These are phyloP conservation scores for Pachliopta kotzebuea DNA, from an alignment of 2,888 invertebrate genomes.

Conservation along the genomic window DNA sequence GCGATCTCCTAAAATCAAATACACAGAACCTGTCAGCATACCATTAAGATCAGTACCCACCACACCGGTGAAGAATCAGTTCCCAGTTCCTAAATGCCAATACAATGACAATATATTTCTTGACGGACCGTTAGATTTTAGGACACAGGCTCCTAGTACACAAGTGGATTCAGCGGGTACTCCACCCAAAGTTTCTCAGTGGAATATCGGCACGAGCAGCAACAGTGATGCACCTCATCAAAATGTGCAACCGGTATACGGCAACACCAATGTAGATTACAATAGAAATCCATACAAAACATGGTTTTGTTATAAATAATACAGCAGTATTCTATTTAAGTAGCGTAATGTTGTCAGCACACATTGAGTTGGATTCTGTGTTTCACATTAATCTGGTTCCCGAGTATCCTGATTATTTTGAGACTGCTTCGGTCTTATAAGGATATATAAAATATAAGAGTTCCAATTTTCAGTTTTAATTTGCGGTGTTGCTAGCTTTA, in stretches of 20 bases:
- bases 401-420: slow-evolving; percentile 9
- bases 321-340: slow-evolving; percentile 29
- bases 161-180: neutral
- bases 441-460: slow-evolving; percentile 4
- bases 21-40: slow-evolving; percentile 39
- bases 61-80: slow-evolving; percentile 38
- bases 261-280: slow-evolving; percentile 51
- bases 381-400: slow-evolving; percentile 7
- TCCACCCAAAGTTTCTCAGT: slow-evolving; percentile 39
- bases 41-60: slow-evolving; percentile 9
- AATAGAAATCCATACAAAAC: slow-evolving; percentile 64
- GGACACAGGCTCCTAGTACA: slow-evolving; percentile 36
- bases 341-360: slow-evolving; percentile 27
- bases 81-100: slow-evolving; percentile 58
- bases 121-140: slow-evolving; percentile 55
- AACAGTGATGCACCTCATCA: slow-evolving; percentile 39
- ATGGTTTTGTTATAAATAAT: slow-evolving; percentile 58
- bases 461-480: slow-evolving; percentile 11
- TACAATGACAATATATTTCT: slow-evolving; percentile 69
- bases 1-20: slow-evolving; percentile 32
- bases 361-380: slow-evolving; percentile 13
- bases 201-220: slow-evolving; percentile 47
- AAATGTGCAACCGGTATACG: slow-evolving; percentile 45
- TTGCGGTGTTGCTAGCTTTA: slow-evolving; percentile 16
- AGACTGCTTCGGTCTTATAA: slow-evolving; percentile 7